These are phyloP conservation scores for Oscheius sp. DNA, from an alignment of 2,888 invertebrate genomes.

Conservation along the genomic window DNA sequence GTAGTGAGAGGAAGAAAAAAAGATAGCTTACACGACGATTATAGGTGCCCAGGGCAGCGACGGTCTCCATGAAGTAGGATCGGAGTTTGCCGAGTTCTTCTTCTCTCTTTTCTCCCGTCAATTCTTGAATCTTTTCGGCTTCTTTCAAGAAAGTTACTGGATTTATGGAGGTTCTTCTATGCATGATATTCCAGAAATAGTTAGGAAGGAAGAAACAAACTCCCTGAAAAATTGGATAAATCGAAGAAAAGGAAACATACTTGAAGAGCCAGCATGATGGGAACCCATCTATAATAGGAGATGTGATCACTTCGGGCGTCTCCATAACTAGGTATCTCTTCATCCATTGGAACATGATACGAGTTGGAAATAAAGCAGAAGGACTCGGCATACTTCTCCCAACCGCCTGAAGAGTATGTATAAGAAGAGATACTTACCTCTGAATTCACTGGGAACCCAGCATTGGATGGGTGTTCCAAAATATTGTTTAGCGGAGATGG, in stretches of 20 bases:
- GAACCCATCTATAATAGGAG: slow-evolving; percentile 63
- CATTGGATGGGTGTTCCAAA: slow-evolving; percentile 74
- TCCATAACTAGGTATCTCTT: slow-evolving; percentile 24
- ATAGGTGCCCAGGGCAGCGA: slow-evolving; percentile 41
- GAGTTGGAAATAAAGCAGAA: slow-evolving; percentile 63
- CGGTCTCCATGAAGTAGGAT: slow-evolving; percentile 51
- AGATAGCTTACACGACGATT: not conserved
- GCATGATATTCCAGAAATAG: slow-evolving; percentile 70
- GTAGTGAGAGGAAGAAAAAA: too few species aligned
- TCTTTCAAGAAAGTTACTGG: slow-evolving; percentile 37
- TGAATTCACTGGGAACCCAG: slow-evolving; percentile 60
- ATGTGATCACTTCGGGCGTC: slow-evolving; percentile 50
- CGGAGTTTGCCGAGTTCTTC: slow-evolving; percentile 50
- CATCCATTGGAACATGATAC: slow-evolving; percentile 58
- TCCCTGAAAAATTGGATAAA: slow-evolving; percentile 54
- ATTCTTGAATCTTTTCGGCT: slow-evolving; percentile 31
- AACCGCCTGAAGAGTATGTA: slow-evolving; percentile 39
- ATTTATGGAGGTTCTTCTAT: slow-evolving; percentile 57
- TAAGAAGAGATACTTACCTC: too few species aligned
- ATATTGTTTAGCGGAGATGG: slow-evolving; percentile 73
- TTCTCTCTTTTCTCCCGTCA: slow-evolving; percentile 52
- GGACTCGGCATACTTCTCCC: slow-evolving; percentile 54
- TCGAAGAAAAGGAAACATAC: not conserved
- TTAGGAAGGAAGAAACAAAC: slow-evolving; percentile 72
- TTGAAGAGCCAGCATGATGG: slow-evolving; percentile 70